phyloP scores from a whole-genome alignment of 2,113 vertebrate genomes.

The Sorex fumeus region DNA sequence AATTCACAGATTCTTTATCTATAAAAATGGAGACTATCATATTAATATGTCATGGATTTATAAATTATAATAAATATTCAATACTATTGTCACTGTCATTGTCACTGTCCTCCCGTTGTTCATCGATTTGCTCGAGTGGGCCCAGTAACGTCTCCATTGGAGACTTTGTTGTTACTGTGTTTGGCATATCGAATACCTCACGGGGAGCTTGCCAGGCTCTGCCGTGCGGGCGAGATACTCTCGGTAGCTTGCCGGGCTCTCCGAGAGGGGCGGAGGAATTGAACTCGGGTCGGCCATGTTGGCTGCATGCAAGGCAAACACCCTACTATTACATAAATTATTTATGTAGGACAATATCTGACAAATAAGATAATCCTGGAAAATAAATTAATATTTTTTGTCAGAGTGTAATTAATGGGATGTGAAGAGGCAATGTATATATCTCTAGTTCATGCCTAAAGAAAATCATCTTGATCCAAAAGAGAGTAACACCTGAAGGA shows the following conservation, averaged over 20 bases:
- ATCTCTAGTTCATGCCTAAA: neutral
- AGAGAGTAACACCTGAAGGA: neutral
- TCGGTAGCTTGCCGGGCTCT: too few species aligned
- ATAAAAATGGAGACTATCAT: neutral
- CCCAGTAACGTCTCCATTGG: too few species aligned
- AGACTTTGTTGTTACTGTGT: too few species aligned
- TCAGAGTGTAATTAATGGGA: neutral
- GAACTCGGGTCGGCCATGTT: too few species aligned
- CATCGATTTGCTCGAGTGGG: too few species aligned
- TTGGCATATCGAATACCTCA: too few species aligned
- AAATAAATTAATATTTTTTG: neutral
- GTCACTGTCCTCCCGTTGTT: too few species aligned
- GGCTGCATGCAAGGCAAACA: too few species aligned
- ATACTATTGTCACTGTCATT: too few species aligned
- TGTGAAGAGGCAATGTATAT: neutral
- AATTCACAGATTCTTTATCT: neutral
- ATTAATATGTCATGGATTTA: neutral
- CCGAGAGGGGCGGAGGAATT: too few species aligned
- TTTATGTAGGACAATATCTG: neutral
- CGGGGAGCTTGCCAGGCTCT: too few species aligned
- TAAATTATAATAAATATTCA: neutral
- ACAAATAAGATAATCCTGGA: neutral
- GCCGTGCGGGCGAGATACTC: too few species aligned
- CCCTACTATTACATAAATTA: neutral
- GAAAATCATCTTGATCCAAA: slow-evolving; percentile 3